These are phyloP conservation scores for Notiomystis cincta DNA, from an alignment of 2,113 vertebrate genomes.

Conservation along the genomic window DNA sequence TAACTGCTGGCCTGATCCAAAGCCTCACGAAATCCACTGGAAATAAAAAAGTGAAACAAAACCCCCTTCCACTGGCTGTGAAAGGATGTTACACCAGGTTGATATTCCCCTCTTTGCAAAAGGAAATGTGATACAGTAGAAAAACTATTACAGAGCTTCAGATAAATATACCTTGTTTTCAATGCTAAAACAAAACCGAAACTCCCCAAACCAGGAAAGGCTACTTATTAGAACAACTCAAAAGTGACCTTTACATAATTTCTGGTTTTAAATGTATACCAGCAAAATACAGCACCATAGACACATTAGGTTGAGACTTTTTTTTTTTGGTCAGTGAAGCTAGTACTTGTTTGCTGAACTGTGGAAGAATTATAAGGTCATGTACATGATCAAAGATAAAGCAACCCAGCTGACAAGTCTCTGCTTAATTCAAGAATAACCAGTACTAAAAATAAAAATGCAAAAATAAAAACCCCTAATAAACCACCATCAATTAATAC, in stretches of 20 bases:
- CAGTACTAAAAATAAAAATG: slow-evolving; percentile 62
- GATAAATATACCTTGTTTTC: slow-evolving; percentile 69
- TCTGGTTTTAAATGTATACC: slow-evolving; percentile 67
- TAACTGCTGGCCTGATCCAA: slow-evolving; percentile 46
- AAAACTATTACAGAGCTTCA: slow-evolving; percentile 37
- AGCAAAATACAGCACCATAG: slow-evolving; percentile 75
- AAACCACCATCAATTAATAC: slow-evolving; percentile 40
- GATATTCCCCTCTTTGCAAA: slow-evolving; percentile 20
- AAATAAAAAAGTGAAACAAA: slow-evolving; percentile 3
- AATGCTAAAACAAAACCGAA: slow-evolving; percentile 42
- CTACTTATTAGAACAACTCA: slow-evolving; percentile 58
- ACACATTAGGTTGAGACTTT: slow-evolving; percentile 62
- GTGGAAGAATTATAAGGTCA: slow-evolving; percentile 70
- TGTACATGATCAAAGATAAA: slow-evolving; percentile 66
- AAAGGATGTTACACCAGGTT: background rate
- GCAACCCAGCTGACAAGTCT: slow-evolving; percentile 72
- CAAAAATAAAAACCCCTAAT: slow-evolving; percentile 11
- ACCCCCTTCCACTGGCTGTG: background rate
- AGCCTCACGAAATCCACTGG: background rate
- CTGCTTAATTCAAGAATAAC: slow-evolving; percentile 75
- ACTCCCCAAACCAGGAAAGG: slow-evolving; percentile 57
- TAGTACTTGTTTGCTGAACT: slow-evolving; percentile 76
- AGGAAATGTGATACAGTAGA: slow-evolving; percentile 62
- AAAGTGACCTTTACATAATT: slow-evolving; percentile 57
- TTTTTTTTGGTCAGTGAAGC: slow-evolving; percentile 73